Conservation (phyloP, 2,888 invertebrate species). For the Aleiodes leptofemur region DNA sequence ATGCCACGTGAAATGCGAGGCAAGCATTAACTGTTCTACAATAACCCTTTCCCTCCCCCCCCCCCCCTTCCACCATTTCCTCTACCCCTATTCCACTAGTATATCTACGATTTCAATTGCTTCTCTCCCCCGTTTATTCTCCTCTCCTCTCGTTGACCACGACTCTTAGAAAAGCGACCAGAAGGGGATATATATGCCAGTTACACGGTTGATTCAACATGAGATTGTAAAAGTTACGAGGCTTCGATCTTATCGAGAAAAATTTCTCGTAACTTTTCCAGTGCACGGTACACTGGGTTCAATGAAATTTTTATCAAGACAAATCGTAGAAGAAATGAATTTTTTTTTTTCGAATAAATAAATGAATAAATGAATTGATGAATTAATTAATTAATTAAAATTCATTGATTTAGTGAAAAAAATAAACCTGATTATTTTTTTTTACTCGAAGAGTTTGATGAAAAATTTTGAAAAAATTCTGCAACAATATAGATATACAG, state of each 20-base stretch:
- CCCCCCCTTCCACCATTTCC: neutral
- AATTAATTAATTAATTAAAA: too few relatives aligned
- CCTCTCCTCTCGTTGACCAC: neutral
- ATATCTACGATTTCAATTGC: neutral
- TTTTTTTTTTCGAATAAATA: too few relatives aligned
- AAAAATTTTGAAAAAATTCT: too few relatives aligned
- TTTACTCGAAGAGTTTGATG: too few relatives aligned
- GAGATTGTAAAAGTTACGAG: constrained; percentile 51
- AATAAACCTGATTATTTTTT: too few relatives aligned
- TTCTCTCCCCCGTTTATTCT: neutral
- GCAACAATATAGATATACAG: too few relatives aligned
- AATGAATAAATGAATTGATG: neutral
- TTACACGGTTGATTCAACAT: constrained; percentile 52
- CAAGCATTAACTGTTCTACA: constrained; percentile 40
- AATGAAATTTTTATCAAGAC: constrained; percentile 10
- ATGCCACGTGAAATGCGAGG: constrained; percentile 49
- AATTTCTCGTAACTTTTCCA: constrained; percentile 5
- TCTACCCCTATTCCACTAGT: neutral
- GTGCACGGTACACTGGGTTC: constrained; percentile 14
- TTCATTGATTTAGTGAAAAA: too few relatives aligned
- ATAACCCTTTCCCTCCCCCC: constrained; percentile 20
- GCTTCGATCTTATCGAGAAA: constrained; percentile 48
- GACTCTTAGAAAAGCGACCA: constrained; percentile 12
- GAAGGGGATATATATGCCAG: constrained; percentile 32
- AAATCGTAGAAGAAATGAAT: neutral